A percentile compares a stretch with the other conserved stretches of the same genome.
Conservation (phyloP, 2,888 invertebrate species). For the Scrobipalpa atriplicella region DNA sequence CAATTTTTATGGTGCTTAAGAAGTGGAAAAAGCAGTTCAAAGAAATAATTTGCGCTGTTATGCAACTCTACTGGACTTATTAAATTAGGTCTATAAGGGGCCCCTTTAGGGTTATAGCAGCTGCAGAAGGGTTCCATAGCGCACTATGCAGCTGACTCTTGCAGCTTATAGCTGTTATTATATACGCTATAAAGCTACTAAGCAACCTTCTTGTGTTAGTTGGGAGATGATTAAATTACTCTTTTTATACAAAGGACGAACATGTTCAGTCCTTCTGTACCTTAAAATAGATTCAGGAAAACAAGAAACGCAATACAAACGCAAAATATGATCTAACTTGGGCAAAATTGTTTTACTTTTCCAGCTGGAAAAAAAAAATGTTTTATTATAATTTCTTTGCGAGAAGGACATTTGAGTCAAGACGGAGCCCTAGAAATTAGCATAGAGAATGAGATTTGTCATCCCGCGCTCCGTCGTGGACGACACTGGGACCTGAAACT, state of each 20-base stretch:
- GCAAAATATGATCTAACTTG: slow-evolving; percentile 11
- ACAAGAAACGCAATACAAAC: not conserved
- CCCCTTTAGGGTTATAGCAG: no score
- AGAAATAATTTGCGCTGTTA: no score
- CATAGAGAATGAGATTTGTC: slow-evolving; percentile 70
- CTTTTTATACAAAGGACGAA: not conserved
- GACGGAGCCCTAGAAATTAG: slow-evolving; percentile 58
- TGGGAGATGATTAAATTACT: not conserved
- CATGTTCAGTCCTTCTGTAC: not conserved
- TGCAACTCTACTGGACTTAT: no score
- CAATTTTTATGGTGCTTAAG: no score
- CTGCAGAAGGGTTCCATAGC: no score
- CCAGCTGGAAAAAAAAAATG: slow-evolving; percentile 12
- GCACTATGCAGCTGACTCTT: no score
- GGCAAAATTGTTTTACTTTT: slow-evolving; percentile 21
- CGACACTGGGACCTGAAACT: slow-evolving; percentile 35
- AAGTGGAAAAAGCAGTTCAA: no score
- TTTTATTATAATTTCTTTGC: slow-evolving; percentile 25
- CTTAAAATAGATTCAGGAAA: not conserved
- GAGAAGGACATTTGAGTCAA: slow-evolving; percentile 33
- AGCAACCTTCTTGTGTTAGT: no score
- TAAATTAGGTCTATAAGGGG: no score
- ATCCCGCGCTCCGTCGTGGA: slow-evolving; percentile 53
- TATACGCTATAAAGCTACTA: no score
- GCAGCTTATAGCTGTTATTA: no score